Percentiles rank a stretch among this genome's conserved stretches.
These are phyloP conservation scores for Embidobia sp. DNA, from an alignment of 2,888 invertebrate genomes.

Conservation along the genomic window DNA sequence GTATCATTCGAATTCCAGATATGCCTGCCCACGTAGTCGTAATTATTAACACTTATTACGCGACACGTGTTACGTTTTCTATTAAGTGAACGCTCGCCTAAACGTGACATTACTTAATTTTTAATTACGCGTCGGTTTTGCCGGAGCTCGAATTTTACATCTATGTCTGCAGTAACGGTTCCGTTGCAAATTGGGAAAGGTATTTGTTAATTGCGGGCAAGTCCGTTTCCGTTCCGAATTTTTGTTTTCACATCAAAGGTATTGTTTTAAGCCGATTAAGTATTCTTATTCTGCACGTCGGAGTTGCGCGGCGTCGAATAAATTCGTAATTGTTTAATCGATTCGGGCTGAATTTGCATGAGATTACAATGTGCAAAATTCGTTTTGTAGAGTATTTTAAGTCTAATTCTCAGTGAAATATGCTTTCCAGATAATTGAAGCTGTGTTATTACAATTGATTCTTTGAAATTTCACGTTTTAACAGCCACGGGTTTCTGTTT, in stretches of 20 bases:
- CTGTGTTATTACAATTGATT: too few species aligned
- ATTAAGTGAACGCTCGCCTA: slow-evolving; percentile 40
- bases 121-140: slow-evolving; percentile 22
- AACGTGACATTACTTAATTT: slow-evolving; percentile 29
- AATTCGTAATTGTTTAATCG: slow-evolving; percentile 3
- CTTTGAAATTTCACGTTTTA: too few species aligned
- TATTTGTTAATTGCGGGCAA: slow-evolving; percentile 3
- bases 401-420: background rate
- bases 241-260: slow-evolving; percentile 1
- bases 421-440: slow-evolving; percentile 2
- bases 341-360: slow-evolving; percentile 29
- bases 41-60: slow-evolving; percentile 50
- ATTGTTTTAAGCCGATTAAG: slow-evolving; percentile 22
- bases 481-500: too few species aligned
- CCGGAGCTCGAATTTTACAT: background rate
- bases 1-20: slow-evolving; percentile 47
- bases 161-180: too few species aligned
- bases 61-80: slow-evolving; percentile 43
- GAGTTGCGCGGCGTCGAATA: slow-evolving; percentile 7
- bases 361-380: slow-evolving; percentile 12
- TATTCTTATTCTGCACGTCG: slow-evolving; percentile 1
- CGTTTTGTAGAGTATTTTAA: too few species aligned
- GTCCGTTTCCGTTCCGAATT: background rate
- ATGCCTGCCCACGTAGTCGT: slow-evolving; percentile 1
- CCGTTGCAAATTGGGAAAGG: too few species aligned